phyloP scores from a whole-genome alignment of 2,113 vertebrate species.

The Corythoichthys haematopterus region DNA sequence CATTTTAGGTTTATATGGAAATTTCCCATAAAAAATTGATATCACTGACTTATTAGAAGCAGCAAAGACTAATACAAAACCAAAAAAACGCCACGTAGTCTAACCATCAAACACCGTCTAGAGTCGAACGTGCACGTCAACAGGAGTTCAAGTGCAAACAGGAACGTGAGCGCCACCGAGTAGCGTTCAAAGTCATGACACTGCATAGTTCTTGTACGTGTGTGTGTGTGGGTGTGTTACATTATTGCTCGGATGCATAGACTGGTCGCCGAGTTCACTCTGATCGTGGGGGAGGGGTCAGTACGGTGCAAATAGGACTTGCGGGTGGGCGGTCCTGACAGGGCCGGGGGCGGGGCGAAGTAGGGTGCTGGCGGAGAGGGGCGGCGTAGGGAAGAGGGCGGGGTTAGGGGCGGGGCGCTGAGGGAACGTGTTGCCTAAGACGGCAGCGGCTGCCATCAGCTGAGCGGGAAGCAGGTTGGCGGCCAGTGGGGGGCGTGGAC shows the following conservation, averaged over 20 bases:
- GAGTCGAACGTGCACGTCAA: conserved; percentile 72
- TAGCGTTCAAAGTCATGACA: conserved; percentile 58
- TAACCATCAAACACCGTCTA: conserved; percentile 56
- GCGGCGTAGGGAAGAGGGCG: conserved; percentile 86
- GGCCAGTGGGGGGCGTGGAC: conserved; percentile 77
- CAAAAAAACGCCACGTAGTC: conserved; percentile 46
- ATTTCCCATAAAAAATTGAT: neutral
- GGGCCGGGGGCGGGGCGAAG: conserved; percentile 91
- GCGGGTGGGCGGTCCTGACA: conserved; percentile 90
- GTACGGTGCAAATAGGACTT: conserved; percentile 92
- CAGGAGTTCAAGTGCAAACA: conserved; percentile 73
- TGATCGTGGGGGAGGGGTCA: conserved; percentile 62
- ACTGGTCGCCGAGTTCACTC: conserved; percentile 21
- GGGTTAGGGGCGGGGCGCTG: conserved; percentile 79
- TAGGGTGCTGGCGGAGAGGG: no score
- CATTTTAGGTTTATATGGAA: neutral
- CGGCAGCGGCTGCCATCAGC: conserved; percentile 73
- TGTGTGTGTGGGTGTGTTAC: conserved; percentile 74
- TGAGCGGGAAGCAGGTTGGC: conserved; percentile 85
- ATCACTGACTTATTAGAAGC: neutral
- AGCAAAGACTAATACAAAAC: conserved; percentile 23
- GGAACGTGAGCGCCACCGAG: conserved; percentile 47
- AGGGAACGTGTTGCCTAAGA: conserved; percentile 80
- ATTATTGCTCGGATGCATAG: conserved; percentile 86
- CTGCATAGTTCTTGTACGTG: conserved; percentile 92